Percentiles rank a stretch among this genome's conserved stretches.
These are phyloP conservation scores for Oryzaephilus surinamensis DNA, from an alignment of 1,140 invertebrate species.

Conservation along the genomic window DNA sequence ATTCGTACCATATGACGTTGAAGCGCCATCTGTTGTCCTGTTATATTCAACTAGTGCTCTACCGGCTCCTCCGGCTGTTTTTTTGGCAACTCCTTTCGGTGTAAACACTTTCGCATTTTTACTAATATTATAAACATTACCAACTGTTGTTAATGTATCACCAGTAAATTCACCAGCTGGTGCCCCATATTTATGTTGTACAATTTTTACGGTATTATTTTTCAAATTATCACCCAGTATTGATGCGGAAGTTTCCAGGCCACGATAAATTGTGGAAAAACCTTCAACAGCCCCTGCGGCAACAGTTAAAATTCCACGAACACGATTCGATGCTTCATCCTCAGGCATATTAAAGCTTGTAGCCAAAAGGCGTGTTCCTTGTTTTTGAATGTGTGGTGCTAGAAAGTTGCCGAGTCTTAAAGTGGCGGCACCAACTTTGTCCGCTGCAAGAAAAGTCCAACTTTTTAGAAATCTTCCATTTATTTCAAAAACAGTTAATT, in stretches of 20 bases:
- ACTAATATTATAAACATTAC: slow-evolving; percentile 49
- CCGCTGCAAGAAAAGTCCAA: slow-evolving; percentile 38
- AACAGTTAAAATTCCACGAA: slow-evolving; percentile 53
- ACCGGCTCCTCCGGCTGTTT: slow-evolving; percentile 53
- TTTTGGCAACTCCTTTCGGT: slow-evolving; percentile 52
- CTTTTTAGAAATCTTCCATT: neutral
- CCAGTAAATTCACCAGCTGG: slow-evolving; percentile 46
- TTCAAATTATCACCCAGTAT: slow-evolving; percentile 52
- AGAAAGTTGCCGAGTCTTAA: slow-evolving; percentile 47
- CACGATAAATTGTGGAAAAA: slow-evolving; percentile 55
- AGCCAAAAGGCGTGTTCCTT: slow-evolving; percentile 47
- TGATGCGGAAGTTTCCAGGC: slow-evolving; percentile 52
- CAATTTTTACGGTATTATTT: slow-evolving; percentile 58
- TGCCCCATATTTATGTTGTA: slow-evolving; percentile 58
- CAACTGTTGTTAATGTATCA: slow-evolving; percentile 50
- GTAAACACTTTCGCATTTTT: slow-evolving; percentile 50
- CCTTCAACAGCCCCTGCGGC: slow-evolving; percentile 57
- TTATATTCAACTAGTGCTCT: slow-evolving; percentile 43
- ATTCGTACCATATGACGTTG: slow-evolving; percentile 1
- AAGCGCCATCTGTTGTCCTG: neutral
- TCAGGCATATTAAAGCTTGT: slow-evolving; percentile 42
- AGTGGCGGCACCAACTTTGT: slow-evolving; percentile 52
- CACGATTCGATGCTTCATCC: slow-evolving; percentile 43
- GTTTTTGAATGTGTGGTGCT: slow-evolving; percentile 55
- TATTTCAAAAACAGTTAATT: slow-evolving; percentile 1